Conservation (phyloP, 2,888 invertebrate genomes). For the Meta bourneti region DNA sequence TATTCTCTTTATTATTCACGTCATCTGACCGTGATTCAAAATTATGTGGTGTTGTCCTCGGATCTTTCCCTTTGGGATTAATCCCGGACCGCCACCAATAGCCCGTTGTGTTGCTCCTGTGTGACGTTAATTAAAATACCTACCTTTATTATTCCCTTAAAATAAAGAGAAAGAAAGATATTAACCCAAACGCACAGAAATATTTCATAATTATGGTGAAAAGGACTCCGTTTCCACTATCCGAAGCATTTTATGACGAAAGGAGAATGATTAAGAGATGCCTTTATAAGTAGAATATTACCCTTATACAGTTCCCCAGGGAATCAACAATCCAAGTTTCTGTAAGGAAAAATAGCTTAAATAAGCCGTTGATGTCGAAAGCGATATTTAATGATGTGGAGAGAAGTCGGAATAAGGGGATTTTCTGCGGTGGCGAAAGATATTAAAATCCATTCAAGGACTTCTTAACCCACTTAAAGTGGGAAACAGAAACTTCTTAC, state of each 20-base stretch:
- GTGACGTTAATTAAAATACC: no score
- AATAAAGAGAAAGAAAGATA: no score
- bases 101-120: no score
- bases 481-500: conserved; percentile 9
- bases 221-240: neutral
- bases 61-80: no score
- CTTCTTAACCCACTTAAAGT: neutral
- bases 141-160: no score
- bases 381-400: conserved; percentile 18
- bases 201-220: neutral
- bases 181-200: no score
- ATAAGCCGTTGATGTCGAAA: neutral
- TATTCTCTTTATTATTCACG: no score
- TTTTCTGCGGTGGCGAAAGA: neutral
- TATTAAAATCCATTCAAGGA: conserved; percentile 27
- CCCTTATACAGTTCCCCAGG: neutral
- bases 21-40: no score
- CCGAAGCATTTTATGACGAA: conserved; percentile 2
- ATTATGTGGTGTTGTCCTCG: no score
- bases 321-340: neutral
- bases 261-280: neutral
- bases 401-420: neutral
- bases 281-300: neutral
- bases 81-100: no score
- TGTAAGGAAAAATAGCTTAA: neutral